Conservation (phyloP, 2,888 invertebrate genomes). For the Lepidochrysops patricia region DNA sequence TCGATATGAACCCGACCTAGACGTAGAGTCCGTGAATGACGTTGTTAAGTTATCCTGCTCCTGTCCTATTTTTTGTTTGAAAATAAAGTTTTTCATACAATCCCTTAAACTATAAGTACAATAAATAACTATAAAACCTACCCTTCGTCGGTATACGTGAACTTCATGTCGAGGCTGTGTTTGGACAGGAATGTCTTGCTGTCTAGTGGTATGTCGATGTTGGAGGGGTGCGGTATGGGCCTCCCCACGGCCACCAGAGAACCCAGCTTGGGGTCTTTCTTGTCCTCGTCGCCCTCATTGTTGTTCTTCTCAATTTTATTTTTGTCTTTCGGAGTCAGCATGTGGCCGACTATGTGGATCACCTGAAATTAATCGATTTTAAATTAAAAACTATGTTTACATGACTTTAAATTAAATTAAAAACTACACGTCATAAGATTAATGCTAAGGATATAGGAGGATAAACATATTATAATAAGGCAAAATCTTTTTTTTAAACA, state of each 20-base stretch:
- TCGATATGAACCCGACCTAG: neutral
- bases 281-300: slow-evolving; percentile 35
- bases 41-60: too few relatives aligned
- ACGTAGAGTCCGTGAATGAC: too few relatives aligned
- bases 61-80: too few relatives aligned
- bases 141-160: slow-evolving; percentile 95
- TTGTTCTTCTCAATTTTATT: slow-evolving; percentile 34
- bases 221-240: slow-evolving; percentile 91
- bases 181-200: slow-evolving; percentile 92
- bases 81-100: too few relatives aligned
- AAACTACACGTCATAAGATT: too few relatives aligned
- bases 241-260: slow-evolving; percentile 84
- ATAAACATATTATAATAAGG: too few relatives aligned
- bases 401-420: neutral
- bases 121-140: slow-evolving; percentile 62
- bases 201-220: slow-evolving; percentile 92
- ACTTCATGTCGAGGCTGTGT: slow-evolving; percentile 95
- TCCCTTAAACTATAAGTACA: too few relatives aligned
- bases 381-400: too few relatives aligned
- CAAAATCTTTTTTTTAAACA: too few relatives aligned
- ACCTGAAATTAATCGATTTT: slow-evolving; percentile 81
- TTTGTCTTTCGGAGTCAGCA: slow-evolving; percentile 68
- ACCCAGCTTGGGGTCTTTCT: slow-evolving; percentile 33
- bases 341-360: slow-evolving; percentile 89
- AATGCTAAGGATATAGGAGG: too few relatives aligned